Evolutionary conservation across 2,888 invertebrate species (phyloP), one percentile per base, ranked within the genome.

Genomic region (Pterostichus niger): DNA sequence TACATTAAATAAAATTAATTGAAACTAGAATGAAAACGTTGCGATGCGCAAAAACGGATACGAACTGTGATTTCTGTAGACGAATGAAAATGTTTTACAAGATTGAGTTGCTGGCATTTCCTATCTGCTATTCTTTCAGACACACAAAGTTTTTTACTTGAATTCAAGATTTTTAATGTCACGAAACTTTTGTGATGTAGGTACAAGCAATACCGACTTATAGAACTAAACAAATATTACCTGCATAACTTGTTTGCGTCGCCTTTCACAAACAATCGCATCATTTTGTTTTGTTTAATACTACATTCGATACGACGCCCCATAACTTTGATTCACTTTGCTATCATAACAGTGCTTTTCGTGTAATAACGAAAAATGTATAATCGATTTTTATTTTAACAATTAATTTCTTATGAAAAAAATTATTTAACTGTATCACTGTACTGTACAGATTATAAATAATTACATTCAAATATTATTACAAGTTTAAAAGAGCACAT

Each of bases 1-100:
- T 80, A 80, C 68, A 80, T 80, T 80, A 68, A 80, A 68, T 68
- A 68, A 80, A 80, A 80, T 80, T 80, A 80, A 80, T 80, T 80
- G 80, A 80, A 80, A 80, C 68, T 80, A 80, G 68, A 76, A 80
- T 80, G 80, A 44, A 56, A 80, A 52, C 52, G 64, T 64, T 68
- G 52, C 52, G 54, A 76, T 73, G 49, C 73, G 73, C 73, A 73
- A 73, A 73, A 73, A 73, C 73, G 73, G 73, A 73, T 73, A 73
- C 73, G 17, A 73, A 73, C 73, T 73, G 73, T 73, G 73, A 73
- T 73, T 73, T 73, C 73, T 73, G 31, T 49, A 73, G 73, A 71
- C 24, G 24, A 24, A 71, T 11, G 71, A 49, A 73, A 73, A 73
- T 73, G 49, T 49, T 73, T 73, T 73, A 73, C 73, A 73, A 73